Conservation (phyloP, 2,113 vertebrate genomes). For the Telmatochromis sp. region DNA sequence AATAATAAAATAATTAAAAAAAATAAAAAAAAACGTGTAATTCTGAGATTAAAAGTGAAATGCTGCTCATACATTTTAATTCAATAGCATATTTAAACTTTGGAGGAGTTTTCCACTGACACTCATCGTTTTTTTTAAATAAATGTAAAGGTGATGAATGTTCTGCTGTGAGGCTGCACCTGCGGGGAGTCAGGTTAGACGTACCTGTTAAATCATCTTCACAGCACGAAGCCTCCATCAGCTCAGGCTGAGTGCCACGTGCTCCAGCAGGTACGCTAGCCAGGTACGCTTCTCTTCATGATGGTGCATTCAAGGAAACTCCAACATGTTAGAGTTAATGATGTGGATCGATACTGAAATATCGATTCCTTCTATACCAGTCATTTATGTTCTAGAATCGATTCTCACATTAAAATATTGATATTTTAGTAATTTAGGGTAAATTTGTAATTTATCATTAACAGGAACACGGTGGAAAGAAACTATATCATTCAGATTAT, state of each 20-base stretch:
- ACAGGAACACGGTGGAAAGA: too few species aligned
- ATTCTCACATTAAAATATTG: too few species aligned
- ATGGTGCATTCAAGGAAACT: not conserved
- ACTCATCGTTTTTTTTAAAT: not conserved
- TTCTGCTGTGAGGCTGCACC: not conserved
- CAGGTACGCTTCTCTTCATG: not conserved
- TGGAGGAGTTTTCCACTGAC: not conserved
- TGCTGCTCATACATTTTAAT: not conserved
- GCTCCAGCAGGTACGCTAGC: not conserved
- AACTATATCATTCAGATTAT: too few species aligned
- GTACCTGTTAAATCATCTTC: not conserved
- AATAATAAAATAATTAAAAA: too few species aligned
- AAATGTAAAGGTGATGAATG: not conserved
- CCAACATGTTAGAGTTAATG: not conserved
- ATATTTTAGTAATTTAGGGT: too few species aligned
- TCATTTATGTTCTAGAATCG: too few species aligned
- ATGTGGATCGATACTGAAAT: not conserved
- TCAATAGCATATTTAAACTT: not conserved
- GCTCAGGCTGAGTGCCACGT: not conserved
- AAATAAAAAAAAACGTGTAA: not conserved
- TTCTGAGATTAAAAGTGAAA: not conserved
- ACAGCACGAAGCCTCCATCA: not conserved
- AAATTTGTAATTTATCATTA: too few species aligned
- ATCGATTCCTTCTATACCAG: too few species aligned
- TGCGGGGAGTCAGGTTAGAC: rapidly evolving